Percentiles rank a stretch among this genome's conserved stretches.
Conservation (phyloP, 2,888 invertebrate genomes). For the Agrotis exclamationis region DNA sequence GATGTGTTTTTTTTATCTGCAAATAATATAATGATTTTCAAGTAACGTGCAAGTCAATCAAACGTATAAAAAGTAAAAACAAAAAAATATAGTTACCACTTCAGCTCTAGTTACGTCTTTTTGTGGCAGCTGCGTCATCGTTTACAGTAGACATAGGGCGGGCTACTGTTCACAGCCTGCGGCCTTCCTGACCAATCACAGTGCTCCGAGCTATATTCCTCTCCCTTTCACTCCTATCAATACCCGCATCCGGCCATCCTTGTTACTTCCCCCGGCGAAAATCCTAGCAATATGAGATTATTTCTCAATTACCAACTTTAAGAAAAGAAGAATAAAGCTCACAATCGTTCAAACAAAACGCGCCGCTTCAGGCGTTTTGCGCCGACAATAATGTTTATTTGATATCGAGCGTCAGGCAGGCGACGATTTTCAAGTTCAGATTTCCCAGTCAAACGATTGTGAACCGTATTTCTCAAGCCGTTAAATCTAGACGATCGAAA, state of each 20-base stretch:
- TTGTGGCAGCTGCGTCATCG: slow-evolving; percentile 80
- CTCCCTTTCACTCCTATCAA: slow-evolving; percentile 76
- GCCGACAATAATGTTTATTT: slow-evolving; percentile 85
- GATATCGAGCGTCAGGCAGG: slow-evolving; percentile 91
- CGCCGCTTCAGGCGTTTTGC: slow-evolving; percentile 83
- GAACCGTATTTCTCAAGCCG: slow-evolving; percentile 81
- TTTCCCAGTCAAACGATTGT: slow-evolving; percentile 85
- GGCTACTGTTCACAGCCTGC: slow-evolving; percentile 91
- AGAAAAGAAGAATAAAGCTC: slow-evolving; percentile 67
- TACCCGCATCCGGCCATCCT: slow-evolving; percentile 80
- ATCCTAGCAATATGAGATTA: slow-evolving; percentile 81
- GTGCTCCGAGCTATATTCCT: slow-evolving; percentile 89
- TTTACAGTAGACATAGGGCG: slow-evolving; percentile 91
- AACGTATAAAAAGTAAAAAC: slow-evolving; percentile 28
- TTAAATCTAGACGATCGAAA: slow-evolving; percentile 80
- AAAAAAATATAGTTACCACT: slow-evolving; percentile 60
- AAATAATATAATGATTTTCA: background rate
- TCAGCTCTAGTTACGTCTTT: slow-evolving; percentile 76
- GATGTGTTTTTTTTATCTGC: too few relatives aligned
- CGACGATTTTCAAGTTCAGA: slow-evolving; percentile 91
- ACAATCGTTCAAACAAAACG: slow-evolving; percentile 68
- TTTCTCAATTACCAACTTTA: slow-evolving; percentile 75
- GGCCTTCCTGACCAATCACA: slow-evolving; percentile 92
- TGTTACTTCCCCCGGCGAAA: slow-evolving; percentile 89
- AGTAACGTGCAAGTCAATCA: background rate